Conservation (phyloP, 2,797 vertebrate species). For the Melanotaenia parkinsoni region DNA sequence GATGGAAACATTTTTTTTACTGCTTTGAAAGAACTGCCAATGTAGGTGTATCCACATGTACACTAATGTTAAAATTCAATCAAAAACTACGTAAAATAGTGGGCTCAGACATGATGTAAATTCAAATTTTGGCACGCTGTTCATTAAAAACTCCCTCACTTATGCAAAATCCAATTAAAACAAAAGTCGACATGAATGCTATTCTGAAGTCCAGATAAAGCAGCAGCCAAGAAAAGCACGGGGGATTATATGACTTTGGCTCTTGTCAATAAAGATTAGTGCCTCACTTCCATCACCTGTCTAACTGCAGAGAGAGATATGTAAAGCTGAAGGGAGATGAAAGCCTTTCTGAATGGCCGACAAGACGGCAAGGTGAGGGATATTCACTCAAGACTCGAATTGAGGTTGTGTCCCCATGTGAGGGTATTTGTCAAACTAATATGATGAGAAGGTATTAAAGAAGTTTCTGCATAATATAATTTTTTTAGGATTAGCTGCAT, state of each 20-base stretch:
- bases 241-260: conserved; percentile 61
- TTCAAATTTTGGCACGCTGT: conserved; percentile 16
- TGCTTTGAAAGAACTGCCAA: neutral
- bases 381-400: conserved; percentile 38
- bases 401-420: conserved; percentile 28
- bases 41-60: neutral
- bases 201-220: conserved; percentile 43
- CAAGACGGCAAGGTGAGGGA: conserved; percentile 38
- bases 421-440: conserved; percentile 45
- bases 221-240: conserved; percentile 44
- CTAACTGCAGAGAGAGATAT: conserved; percentile 39
- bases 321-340: conserved; percentile 50
- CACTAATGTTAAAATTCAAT: conserved; percentile 1
- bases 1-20: neutral
- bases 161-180: conserved; percentile 55
- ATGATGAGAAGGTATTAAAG: conserved; percentile 32
- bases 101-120: conserved; percentile 8
- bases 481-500: conserved; percentile 20
- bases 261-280: conserved; percentile 69
- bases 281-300: conserved; percentile 51
- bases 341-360: conserved; percentile 33
- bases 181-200: conserved; percentile 51
- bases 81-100: neutral
- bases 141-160: conserved; percentile 25
- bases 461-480: conserved; percentile 20